Evolutionary conservation across 2,797 vertebrate genomes (phyloP).

Genomic region (Iguana delicatissima): DNA sequence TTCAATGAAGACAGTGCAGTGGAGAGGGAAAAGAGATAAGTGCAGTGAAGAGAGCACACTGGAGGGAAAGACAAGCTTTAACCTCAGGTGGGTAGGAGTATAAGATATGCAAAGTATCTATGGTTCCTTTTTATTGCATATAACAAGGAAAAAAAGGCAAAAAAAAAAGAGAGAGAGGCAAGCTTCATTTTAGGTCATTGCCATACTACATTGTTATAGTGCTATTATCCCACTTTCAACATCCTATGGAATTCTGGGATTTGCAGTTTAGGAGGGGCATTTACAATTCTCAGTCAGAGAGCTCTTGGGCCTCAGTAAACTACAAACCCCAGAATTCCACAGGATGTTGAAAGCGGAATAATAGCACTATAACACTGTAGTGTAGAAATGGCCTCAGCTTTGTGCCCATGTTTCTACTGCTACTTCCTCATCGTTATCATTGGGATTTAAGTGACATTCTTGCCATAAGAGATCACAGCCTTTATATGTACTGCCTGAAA

Average conservation of each 20-base stretch:
- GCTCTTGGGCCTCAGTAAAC: no score
- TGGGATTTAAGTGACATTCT: conserved; percentile 1
- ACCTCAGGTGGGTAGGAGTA: not conserved
- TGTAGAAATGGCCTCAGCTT: no score
- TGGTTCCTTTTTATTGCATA: not conserved
- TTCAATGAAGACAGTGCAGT: not conserved
- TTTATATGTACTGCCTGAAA: not conserved
- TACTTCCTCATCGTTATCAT: not conserved
- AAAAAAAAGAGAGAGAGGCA: no score
- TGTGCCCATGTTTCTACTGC: not conserved
- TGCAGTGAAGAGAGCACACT: not conserved
- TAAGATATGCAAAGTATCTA: not conserved
- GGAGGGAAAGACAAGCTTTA: not conserved
- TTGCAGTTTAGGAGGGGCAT: no score
- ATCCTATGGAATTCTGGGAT: no score
- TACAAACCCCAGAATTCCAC: no score
- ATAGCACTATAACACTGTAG: no score
- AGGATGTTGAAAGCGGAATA: no score
- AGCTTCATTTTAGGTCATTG: not conserved
- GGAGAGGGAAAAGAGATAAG: not conserved
- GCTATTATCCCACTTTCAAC: no score
- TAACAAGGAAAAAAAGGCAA: not conserved
- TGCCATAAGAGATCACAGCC: not conserved
- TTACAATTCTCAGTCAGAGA: no score
- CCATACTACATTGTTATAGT: no score